Evolutionary conservation across 37 sponge, comb jelly and placozoan species (phyloP).

Genomic region (Chondrosia reniformis): DNA sequence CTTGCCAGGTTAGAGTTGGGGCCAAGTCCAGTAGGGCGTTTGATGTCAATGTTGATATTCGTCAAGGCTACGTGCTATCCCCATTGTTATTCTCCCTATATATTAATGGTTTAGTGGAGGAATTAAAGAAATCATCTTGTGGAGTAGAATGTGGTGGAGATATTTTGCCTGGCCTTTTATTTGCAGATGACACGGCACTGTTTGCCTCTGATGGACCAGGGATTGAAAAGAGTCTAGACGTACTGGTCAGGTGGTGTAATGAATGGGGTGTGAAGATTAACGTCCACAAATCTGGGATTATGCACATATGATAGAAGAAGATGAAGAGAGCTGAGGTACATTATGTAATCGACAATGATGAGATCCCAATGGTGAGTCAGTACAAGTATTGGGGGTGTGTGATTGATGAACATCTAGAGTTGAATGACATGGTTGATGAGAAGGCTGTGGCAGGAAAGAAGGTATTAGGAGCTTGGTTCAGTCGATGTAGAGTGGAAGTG

Average conservation of each 20-base stretch:
- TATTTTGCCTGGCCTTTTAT: neutral
- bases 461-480: neutral
- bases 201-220: neutral
- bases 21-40: neutral
- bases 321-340: neutral
- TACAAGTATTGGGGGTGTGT: constrained; percentile 10
- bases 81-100: neutral
- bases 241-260: neutral
- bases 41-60: constrained; percentile 6
- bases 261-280: constrained; percentile 3
- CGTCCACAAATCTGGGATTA: constrained; percentile 7
- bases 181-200: neutral
- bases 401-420: constrained; percentile 6
- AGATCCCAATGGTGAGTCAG: constrained; percentile 5
- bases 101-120: neutral
- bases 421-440: constrained; percentile 1
- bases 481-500: constrained; percentile 10
- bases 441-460: constrained; percentile 6
- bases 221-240: neutral
- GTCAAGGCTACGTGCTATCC: neutral
- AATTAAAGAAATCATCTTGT: constrained; percentile 1
- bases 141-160: constrained; percentile 3
- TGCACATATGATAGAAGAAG: constrained; percentile 3
- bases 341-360: constrained; percentile 4
- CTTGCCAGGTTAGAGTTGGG: constrained; percentile 13